These are phyloP conservation scores for Bombus vancouverensis DNA, from an alignment of 1,140 invertebrate species.

Conservation along the genomic window DNA sequence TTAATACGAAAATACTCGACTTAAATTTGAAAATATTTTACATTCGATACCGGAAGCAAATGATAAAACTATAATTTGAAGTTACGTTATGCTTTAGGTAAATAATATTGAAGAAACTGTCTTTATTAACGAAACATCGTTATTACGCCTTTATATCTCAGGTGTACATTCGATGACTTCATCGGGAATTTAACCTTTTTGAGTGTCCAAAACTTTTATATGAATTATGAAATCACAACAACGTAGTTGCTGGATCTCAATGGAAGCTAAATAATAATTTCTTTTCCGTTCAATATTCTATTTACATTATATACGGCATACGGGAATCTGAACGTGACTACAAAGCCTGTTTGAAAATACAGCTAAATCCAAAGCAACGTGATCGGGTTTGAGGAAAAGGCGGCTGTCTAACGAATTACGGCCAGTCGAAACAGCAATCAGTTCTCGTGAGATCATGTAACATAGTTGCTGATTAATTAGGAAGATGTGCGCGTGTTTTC, in stretches of 20 bases:
- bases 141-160: background rate
- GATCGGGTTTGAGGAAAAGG: background rate
- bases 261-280: background rate
- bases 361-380: background rate
- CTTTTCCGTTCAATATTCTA: background rate
- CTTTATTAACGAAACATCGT: background rate
- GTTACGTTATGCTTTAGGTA: background rate
- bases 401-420: background rate
- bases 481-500: background rate
- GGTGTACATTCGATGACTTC: background rate
- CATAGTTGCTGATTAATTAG: slow-evolving; percentile 4
- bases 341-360: background rate
- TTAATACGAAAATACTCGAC: background rate
- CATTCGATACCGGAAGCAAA: too few species aligned
- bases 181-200: background rate
- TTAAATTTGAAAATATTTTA: too few species aligned
- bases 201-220: background rate
- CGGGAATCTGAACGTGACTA: too few species aligned
- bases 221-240: background rate
- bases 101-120: background rate
- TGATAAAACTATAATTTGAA: background rate
- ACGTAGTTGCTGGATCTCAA: too few species aligned
- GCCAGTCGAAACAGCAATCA: background rate
- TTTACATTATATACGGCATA: too few species aligned
- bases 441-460: background rate